A percentile compares a stretch with the other conserved stretches of the same genome.
These are phyloP conservation scores for Byasa hedistus DNA, from an alignment of 2,888 invertebrate species.

Conservation along the genomic window DNA sequence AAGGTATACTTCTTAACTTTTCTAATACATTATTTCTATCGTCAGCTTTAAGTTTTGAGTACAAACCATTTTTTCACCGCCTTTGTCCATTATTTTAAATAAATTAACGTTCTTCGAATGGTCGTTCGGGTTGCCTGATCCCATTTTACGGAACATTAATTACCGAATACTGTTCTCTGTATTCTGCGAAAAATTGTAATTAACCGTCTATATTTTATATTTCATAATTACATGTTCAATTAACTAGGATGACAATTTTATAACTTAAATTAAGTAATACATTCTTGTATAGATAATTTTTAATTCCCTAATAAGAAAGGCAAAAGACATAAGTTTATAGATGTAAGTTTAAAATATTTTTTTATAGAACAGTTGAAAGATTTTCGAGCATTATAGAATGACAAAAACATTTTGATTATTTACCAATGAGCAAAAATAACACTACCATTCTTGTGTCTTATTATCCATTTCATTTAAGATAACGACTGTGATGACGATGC, in stretches of 20 bases:
- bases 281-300: background rate
- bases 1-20: background rate
- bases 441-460: too few species aligned
- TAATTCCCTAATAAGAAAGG: too few species aligned
- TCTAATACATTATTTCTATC: background rate
- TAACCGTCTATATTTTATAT: background rate
- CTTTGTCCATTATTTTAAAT: background rate
- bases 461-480: too few species aligned
- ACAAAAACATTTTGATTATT: too few species aligned
- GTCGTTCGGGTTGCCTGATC: background rate
- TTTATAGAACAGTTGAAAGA: too few species aligned
- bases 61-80: background rate
- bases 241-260: background rate
- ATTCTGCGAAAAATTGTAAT: conserved; percentile 4
- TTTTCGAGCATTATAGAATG: too few species aligned
- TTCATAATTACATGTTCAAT: background rate
- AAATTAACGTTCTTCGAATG: background rate
- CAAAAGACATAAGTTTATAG: too few species aligned
- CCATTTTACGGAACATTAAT: conserved; percentile 15
- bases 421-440: too few species aligned
- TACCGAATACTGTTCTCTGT: conserved; percentile 4
- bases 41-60: background rate
- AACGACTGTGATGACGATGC: too few species aligned
- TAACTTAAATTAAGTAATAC: background rate
- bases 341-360: too few species aligned